Conservation (phyloP, 1,140 invertebrate genomes). For the Ceratosolen fusciceps region DNA sequence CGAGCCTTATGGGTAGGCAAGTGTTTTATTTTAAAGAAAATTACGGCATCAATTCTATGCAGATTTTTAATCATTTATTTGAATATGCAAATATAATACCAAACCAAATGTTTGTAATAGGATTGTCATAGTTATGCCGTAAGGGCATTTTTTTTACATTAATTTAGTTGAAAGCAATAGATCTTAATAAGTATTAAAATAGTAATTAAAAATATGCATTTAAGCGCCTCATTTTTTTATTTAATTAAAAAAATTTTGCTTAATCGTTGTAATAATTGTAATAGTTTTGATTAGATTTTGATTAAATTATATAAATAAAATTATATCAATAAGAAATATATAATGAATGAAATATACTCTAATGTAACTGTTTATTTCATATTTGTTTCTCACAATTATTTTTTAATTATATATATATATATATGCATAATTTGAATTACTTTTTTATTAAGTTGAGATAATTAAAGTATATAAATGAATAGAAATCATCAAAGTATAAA, state of each 20-base stretch:
- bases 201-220: neutral
- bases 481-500: too few relatives aligned
- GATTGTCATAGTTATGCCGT: neutral
- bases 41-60: neutral
- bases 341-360: too few relatives aligned
- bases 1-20: neutral
- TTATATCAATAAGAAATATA: too few relatives aligned
- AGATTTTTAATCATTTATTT: neutral
- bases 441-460: too few relatives aligned
- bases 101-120: slow-evolving; percentile 6
- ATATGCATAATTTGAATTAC: too few relatives aligned
- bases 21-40: neutral
- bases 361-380: too few relatives aligned
- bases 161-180: neutral
- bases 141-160: neutral
- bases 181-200: neutral
- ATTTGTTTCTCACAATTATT: too few relatives aligned
- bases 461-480: too few relatives aligned
- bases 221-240: neutral
- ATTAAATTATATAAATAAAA: too few relatives aligned
- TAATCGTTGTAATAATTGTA: too few relatives aligned
- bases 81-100: neutral
- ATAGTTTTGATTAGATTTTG: too few relatives aligned
- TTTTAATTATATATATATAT: too few relatives aligned
- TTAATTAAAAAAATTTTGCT: neutral